Evolutionary conservation across 1,140 invertebrate species (phyloP).

Genomic region (Calosoma granatense): DNA sequence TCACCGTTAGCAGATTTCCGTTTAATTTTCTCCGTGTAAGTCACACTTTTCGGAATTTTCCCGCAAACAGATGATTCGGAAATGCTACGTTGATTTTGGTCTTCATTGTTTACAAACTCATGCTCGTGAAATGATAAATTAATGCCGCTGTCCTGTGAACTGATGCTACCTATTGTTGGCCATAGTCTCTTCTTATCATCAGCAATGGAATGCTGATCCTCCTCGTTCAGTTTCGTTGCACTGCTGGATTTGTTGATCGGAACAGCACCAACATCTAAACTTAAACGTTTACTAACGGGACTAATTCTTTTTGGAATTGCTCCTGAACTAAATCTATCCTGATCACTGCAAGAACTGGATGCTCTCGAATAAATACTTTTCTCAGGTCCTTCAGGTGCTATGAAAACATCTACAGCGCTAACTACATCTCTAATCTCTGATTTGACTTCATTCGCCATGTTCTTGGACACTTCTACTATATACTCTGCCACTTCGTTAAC

Average conservation of each 20-base stretch:
- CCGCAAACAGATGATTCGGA: constrained; percentile 21
- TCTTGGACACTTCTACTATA: constrained; percentile 61
- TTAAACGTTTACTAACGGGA: neutral
- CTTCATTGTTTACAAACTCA: constrained; percentile 33
- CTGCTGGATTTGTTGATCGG: constrained; percentile 23
- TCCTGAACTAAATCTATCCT: constrained; percentile 15
- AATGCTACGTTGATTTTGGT: constrained; percentile 24
- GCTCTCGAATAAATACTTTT: constrained; percentile 24
- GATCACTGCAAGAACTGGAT: constrained; percentile 19
- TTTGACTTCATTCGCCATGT: constrained; percentile 69
- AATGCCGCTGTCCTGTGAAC: constrained; percentile 67
- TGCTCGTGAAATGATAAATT: constrained; percentile 61
- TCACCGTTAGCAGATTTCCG: neutral
- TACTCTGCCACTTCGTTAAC: constrained; percentile 63
- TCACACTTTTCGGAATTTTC: neutral
- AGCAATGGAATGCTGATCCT: constrained; percentile 16
- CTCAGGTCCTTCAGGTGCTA: constrained; percentile 40
- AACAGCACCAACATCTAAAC: neutral
- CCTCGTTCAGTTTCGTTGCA: constrained; percentile 21
- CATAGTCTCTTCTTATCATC: constrained; percentile 15
- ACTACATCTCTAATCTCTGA: constrained; percentile 62
- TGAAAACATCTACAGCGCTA: constrained; percentile 60
- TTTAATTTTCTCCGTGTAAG: neutral
- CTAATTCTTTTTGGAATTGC: constrained; percentile 5
- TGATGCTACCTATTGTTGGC: constrained; percentile 37